Evolutionary conservation across 2,888 invertebrate species (phyloP).

Genomic region (Yponomeuta cagnagella): DNA sequence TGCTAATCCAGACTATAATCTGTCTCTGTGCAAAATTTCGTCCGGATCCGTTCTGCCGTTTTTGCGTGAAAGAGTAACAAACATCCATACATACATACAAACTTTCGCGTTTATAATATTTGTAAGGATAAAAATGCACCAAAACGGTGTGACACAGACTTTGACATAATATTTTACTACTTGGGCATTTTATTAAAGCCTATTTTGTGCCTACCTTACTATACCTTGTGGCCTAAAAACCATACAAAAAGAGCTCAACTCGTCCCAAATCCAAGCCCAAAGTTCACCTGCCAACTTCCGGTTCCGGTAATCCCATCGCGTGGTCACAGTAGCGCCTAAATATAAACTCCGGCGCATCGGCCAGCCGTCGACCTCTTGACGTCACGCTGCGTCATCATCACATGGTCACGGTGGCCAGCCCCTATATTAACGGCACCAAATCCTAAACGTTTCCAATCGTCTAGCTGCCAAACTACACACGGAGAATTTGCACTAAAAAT

Average conservation of each 20-base stretch:
- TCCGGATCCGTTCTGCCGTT: no score
- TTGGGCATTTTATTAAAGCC: no score
- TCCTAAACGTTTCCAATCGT: background rate
- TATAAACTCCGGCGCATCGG: conserved; percentile 9
- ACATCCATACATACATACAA: no score
- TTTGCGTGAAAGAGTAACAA: no score
- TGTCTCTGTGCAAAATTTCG: no score
- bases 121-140: no score
- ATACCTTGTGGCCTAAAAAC: background rate
- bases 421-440: background rate
- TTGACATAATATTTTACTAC: no score
- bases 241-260: background rate
- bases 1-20: no score
- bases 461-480: background rate
- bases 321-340: conserved; percentile 7
- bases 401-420: background rate
- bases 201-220: no score
- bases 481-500: no score
- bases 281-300: background rate
- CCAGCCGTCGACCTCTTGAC: conserved; percentile 26
- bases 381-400: conserved; percentile 27
- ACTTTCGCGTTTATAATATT: no score
- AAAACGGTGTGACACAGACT: no score
- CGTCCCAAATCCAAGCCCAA: background rate
- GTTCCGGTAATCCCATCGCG: background rate